phyloP scores from a whole-genome alignment of 2,113 vertebrate genomes.

The Rhineura floridana region DNA sequence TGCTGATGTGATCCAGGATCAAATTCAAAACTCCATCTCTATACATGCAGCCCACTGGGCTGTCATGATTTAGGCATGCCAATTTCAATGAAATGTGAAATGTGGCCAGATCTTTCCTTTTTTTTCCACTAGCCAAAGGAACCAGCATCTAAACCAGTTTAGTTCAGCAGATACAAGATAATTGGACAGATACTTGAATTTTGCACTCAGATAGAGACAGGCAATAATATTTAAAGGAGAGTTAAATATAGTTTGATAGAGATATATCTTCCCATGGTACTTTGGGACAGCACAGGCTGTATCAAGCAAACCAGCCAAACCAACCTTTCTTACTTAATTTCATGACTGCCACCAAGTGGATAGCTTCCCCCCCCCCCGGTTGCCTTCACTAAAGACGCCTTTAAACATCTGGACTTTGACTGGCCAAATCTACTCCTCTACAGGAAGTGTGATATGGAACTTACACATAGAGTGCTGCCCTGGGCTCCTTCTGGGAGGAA shows the following conservation, averaged over 20 bases:
- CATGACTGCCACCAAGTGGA: no score
- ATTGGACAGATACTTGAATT: neutral
- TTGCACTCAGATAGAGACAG: neutral
- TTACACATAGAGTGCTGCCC: no score
- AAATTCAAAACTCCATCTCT: neutral
- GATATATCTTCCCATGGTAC: neutral
- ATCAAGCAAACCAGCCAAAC: no score
- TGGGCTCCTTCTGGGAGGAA: no score
- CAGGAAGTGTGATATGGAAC: no score
- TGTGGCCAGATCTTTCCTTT: neutral
- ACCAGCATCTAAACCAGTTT: neutral
- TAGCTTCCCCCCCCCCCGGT: no score
- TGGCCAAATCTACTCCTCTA: no score
- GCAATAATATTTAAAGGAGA: neutral
- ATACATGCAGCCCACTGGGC: neutral
- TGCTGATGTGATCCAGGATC: neutral
- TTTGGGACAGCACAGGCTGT: no score
- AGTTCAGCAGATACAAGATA: neutral
- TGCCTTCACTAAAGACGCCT: no score
- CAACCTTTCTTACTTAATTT: no score
- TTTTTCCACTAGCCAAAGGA: neutral
- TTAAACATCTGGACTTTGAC: neutral
- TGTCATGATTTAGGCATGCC: neutral
- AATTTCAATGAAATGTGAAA: neutral
- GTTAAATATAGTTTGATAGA: neutral